Conservation (phyloP, 64 coral and sea anemone species). For the Porites lutea region DNA sequence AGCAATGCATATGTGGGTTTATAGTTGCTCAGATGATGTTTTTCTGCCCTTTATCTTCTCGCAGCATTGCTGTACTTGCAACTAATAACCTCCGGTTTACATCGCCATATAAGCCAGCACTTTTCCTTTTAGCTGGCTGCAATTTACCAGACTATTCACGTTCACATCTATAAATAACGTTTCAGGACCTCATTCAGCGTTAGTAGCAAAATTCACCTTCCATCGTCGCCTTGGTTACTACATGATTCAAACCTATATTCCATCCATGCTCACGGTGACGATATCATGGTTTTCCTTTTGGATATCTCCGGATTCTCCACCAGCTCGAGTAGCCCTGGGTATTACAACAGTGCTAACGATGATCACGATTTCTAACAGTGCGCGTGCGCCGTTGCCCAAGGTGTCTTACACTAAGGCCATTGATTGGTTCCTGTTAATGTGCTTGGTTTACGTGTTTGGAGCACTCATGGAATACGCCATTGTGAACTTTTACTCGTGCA, state of each 20-base stretch:
- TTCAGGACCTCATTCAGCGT: conserved; percentile 88
- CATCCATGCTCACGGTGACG: conserved; percentile 91
- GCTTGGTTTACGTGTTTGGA: conserved; percentile 93
- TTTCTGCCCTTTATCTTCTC: no score
- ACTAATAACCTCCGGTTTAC: no score
- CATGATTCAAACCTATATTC: conserved; percentile 96
- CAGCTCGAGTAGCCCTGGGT: conserved; percentile 92
- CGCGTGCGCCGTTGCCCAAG: conserved; percentile 90
- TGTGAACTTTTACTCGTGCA: conserved; percentile 91
- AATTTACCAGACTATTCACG: not conserved
- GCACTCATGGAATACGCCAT: conserved; percentile 93
- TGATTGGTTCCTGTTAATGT: conserved; percentile 96
- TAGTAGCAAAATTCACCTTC: conserved; percentile 86
- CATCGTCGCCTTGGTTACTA: conserved; percentile 98
- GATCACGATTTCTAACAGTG: conserved; percentile 98
- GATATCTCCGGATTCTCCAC: conserved; percentile 92
- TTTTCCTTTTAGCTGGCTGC: no score
- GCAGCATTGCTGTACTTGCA: no score
- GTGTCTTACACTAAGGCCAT: conserved; percentile 96
- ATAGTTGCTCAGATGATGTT: no score
- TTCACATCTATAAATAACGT: not conserved
- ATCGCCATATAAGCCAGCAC: no score
- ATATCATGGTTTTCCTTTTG: conserved; percentile 98
- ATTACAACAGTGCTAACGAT: conserved; percentile 92
- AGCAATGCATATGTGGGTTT: no score